Conservation (phyloP, 2,797 vertebrate species). For the Megalops cyprinoides region DNA sequence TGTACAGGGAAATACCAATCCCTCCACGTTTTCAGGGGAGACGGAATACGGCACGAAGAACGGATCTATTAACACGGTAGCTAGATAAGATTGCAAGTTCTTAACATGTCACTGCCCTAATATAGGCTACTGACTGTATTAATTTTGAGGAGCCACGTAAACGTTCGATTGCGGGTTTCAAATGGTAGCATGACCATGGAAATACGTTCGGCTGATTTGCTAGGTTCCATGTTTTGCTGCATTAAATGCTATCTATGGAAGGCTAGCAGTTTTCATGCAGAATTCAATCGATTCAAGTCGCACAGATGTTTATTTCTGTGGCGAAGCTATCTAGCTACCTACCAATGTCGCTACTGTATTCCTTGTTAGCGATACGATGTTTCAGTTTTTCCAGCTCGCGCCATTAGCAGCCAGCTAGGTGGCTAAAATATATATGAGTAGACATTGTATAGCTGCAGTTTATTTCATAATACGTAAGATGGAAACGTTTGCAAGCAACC, state of each 20-base stretch:
- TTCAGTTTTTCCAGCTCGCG: conserved; percentile 21
- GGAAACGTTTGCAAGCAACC: background rate
- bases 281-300: background rate
- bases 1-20: background rate
- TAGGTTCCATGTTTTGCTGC: background rate
- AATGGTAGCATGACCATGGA: background rate
- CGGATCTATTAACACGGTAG: too few species aligned
- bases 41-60: too few species aligned
- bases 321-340: background rate
- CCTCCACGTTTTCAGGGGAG: background rate
- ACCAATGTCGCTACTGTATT: background rate
- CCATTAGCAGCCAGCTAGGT: conserved; percentile 20
- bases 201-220: background rate
- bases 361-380: conserved; percentile 5
- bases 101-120: background rate
- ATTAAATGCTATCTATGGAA: background rate
- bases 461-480: background rate
- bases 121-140: too few species aligned
- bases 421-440: background rate
- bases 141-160: background rate
- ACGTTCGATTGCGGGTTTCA: background rate
- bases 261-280: background rate
- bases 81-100: background rate
- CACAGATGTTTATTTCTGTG: background rate
- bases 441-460: background rate